These are phyloP conservation scores for Cuniculus paca DNA, from an alignment of 2,797 vertebrate genomes.

Conservation along the genomic window DNA sequence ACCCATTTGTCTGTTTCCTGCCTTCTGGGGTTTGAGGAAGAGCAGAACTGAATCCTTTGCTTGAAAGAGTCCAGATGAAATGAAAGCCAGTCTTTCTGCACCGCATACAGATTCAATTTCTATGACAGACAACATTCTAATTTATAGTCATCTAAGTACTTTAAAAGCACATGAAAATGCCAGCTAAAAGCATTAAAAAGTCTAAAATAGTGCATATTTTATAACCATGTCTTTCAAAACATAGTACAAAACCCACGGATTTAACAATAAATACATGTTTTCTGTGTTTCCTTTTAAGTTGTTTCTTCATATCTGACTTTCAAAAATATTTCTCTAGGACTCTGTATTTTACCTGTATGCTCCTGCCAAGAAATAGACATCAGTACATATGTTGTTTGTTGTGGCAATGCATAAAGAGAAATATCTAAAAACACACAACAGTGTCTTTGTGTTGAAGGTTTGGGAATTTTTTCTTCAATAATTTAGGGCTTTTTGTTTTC, in stretches of 20 bases:
- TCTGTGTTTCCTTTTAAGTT: background rate
- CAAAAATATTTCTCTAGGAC: background rate
- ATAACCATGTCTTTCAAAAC: background rate
- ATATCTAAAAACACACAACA: background rate
- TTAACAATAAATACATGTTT: background rate
- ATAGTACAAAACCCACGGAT: background rate
- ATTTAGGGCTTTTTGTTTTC: background rate
- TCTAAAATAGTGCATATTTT: background rate
- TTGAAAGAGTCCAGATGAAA: background rate
- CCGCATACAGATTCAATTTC: background rate
- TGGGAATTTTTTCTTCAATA: background rate
- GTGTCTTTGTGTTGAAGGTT: constrained; percentile 16
- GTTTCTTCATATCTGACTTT: background rate
- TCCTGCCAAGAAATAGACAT: background rate
- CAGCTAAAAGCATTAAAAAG: background rate
- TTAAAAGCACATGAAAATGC: background rate
- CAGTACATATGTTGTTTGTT: background rate
- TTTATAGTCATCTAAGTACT: background rate
- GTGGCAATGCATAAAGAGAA: background rate
- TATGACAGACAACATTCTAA: background rate
- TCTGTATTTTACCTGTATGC: background rate
- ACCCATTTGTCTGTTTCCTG: background rate
- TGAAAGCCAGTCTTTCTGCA: background rate
- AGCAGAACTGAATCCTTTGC: background rate
- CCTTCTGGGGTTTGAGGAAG: background rate